Conservation (phyloP, 2,888 invertebrate species). For the Stenolophus ochropezus region DNA sequence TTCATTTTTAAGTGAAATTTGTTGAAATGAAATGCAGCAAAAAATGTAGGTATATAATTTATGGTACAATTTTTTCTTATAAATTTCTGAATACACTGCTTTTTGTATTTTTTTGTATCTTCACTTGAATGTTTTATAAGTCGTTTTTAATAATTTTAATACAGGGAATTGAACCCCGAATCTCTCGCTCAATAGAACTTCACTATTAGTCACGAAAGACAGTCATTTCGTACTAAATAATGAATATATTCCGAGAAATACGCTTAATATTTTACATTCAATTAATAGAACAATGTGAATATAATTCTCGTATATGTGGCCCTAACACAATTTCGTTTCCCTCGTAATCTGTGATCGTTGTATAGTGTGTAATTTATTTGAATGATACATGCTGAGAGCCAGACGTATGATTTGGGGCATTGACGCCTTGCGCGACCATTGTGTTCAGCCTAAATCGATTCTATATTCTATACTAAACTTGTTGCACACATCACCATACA, state of each 20-base stretch:
- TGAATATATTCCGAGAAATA: background rate
- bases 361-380: conserved; percentile 50
- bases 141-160: too few relatives aligned
- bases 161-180: too few relatives aligned
- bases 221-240: background rate
- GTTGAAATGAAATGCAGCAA: too few relatives aligned
- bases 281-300: background rate
- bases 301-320: background rate
- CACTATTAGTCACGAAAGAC: too few relatives aligned
- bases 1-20: too few relatives aligned
- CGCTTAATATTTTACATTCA: background rate
- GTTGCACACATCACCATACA: background rate
- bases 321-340: conserved; percentile 1
- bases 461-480: background rate
- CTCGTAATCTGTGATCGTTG: background rate
- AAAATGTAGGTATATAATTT: too few relatives aligned
- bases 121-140: too few relatives aligned
- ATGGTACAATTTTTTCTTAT: too few relatives aligned
- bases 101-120: too few relatives aligned
- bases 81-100: too few relatives aligned
- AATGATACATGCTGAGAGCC: conserved; percentile 47
- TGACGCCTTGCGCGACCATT: conserved; percentile 47
- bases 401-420: conserved; percentile 58
- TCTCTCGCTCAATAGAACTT: too few relatives aligned
- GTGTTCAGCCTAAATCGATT: background rate